Evolutionary conservation across 2,797 vertebrate genomes (phyloP).

Genomic region (Cheirogaleus major): DNA sequence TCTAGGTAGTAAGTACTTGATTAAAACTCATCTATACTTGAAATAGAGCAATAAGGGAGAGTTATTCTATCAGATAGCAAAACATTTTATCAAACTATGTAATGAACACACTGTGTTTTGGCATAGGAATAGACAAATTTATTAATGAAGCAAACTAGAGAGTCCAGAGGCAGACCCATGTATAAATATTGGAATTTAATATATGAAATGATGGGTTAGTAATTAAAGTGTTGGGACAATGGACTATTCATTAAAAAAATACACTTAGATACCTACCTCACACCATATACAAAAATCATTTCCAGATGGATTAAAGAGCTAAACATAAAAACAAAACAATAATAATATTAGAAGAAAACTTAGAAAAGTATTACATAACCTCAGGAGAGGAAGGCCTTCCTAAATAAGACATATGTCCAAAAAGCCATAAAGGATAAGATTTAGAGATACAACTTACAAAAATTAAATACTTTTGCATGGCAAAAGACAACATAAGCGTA

Average conservation of each 20-base stretch:
- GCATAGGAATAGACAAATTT: slow-evolving; percentile 47
- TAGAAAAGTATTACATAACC: slow-evolving; percentile 64
- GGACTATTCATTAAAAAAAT: slow-evolving; percentile 70
- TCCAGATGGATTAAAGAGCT: slow-evolving; percentile 83
- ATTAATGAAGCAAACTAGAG: slow-evolving; percentile 37
- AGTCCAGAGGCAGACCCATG: slow-evolving; percentile 29
- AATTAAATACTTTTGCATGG: slow-evolving; percentile 41
- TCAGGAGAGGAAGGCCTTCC: slow-evolving; percentile 71
- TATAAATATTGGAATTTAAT: slow-evolving; percentile 62
- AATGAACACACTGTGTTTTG: slow-evolving; percentile 30
- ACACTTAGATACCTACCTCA: slow-evolving; percentile 81
- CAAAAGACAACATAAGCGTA: slow-evolving; percentile 58
- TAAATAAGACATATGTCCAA: slow-evolving; percentile 54
- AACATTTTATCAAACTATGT: slow-evolving; percentile 2
- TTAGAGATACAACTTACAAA: slow-evolving; percentile 30
- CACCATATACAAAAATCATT: slow-evolving; percentile 84
- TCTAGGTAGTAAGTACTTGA: not conserved
- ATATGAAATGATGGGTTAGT: slow-evolving; percentile 77
- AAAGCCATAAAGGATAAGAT: slow-evolving; percentile 45
- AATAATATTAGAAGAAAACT: slow-evolving; percentile 81
- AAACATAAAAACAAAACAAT: slow-evolving; percentile 83
- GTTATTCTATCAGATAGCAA: slow-evolving; percentile 15
- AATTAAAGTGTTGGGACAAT: slow-evolving; percentile 69
- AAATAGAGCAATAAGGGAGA: not conserved
- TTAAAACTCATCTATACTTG: not conserved